Base-by-base conservation (phyloP, 2,113 vertebrate species). In the Etia nguti region DNA sequence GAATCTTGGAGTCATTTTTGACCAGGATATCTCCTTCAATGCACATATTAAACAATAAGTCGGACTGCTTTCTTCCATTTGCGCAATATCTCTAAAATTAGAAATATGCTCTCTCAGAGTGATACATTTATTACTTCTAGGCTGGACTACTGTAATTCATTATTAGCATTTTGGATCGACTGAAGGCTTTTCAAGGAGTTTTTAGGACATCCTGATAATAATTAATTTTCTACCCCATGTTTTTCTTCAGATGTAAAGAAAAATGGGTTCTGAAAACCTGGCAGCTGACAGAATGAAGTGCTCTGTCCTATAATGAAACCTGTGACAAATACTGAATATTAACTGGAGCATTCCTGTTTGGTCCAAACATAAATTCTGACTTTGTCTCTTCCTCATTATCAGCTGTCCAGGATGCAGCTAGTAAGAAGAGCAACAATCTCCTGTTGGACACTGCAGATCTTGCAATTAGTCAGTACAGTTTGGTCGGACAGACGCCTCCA, bases 381-480 rank as follows among this genome's bases (percentile, higher is more conserved):
- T 62, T 62, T 73, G 26, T 36, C 24, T 57, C 12, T 73, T 75
- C 13, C 4, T 54, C 31, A 41, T 50, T 36, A 29, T 31, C 89
- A 95, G 94, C 79, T 79, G n/a, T 95, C 79, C 84, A 90, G 29
- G 92, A 95, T 13, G 89, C 90, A 48, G 86, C 82, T 36, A 83
- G 82, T 41, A 89, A 85, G 83, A 92, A 83, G 41, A 93, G 29
- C 83, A 92, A 79, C 80, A 88, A 83, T 41, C 62, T 88, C 4
- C 38, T 86, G 13, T 5, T 94, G 87, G 91, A 93, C 88, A 88
- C 79, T 4, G 87, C 92, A 2, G 93, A 93, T n/a, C 70, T 95
- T 55, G 81, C 88, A 81, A 79, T 93, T 1, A 95, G 92, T 86
- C 89, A 93, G 90, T 95, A 92, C 91, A 95, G 93, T 26, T 91